Evolutionary conservation across 2,888 invertebrate genomes (phyloP), one percentile per base, ranked within the genome.

Genomic region (Drosophila atripex): DNA sequence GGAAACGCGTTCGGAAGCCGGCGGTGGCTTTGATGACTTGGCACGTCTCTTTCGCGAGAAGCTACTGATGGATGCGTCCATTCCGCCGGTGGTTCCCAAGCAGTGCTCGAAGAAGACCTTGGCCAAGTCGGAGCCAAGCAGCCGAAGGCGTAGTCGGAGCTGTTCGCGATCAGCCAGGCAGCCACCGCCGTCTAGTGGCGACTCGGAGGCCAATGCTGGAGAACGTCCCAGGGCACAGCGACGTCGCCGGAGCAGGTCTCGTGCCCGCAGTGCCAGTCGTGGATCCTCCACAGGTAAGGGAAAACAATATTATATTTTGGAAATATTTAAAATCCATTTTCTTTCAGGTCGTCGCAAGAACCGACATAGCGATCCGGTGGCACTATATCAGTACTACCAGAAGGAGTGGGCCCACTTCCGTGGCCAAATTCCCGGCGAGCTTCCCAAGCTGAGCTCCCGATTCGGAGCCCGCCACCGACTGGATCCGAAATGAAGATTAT

Each of bases 381-480:
- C 94, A 16, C 91, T 96, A 16, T 96, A 96, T 86, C 96, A 96
- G 76, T 94, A 95, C 78, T 96, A 96, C 87, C 94, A 94, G 77
- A 92, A 93, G 32, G 92, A 95, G 78, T 96, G 96, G 96, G 93
- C 94, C 21, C 94, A 94, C 83, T 94, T 95, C 71, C 95, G 95
- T 82, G 75, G 92, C 0, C 93, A 93, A 90, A 93, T 96, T 28
- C 96, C 96, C 0, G 96, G 96, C 8, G 95, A 95, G 89, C 94
- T 94, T 77, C 91, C 93, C 60, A 94, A 95, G 91, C 90, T 93
- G 0, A 94, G 94, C 32, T 88, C 96, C 21, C 93, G 96, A 70
- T 95, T 95, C 95, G 93, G 93, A 75, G 93, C 95, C 12, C 92
- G 95, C 52, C 94, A 95, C 86, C n/a, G n/a, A 6, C 35, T n/a